Base-by-base conservation (phyloP, 2,888 invertebrate genomes). In the Onthophagus sagittarius region DNA sequence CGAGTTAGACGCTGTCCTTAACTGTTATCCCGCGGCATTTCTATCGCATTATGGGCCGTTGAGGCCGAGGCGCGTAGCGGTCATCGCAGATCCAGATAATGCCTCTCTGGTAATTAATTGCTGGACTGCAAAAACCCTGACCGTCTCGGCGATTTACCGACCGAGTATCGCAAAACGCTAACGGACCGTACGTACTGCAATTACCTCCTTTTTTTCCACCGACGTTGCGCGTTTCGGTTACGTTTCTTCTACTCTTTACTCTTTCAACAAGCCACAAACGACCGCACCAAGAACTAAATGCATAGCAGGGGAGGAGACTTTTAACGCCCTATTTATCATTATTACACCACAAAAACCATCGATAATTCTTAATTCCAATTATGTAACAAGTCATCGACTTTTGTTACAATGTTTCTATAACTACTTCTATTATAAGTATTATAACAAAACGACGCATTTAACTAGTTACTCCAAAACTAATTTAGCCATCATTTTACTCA, bases 21-120 rank as follows among this genome's bases (percentile, higher is more conserved):
- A 81, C 81, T 79, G 80, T 80, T 80, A 79, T 79, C 78, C 78
- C 79, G 77, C 75, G 78, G 79, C 79, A 79, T 80, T 79, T 80
- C 79, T 80, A 80, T 79, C 79, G 79, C 78, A 80, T 79, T 78
- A 79, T 75, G 76, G 76, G 69, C 76, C 76, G 79, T 79, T 79
- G 78, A 32, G 67, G 32, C 6, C 67, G 67, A 67, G 67, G 67
- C 76, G 75, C 72, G 75, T 73, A 71, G 75, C 71, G 74, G 76
- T 75, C 75, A 78, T 73, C 77, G 76, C 76, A 75, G 77, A 75
- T 77, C 78, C 78, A 77, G 79, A 77, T 78, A 78, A 78, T 78
- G 77, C 77, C 76, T 53, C 39, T 53, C 77, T 23, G 76, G 75
- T 77, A 79, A 79, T 80, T 79, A 79, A 80, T 80, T 80, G 75